Evolutionary conservation across 2,113 vertebrate genomes (phyloP).

Genomic region (Pterophyllum scalare): DNA sequence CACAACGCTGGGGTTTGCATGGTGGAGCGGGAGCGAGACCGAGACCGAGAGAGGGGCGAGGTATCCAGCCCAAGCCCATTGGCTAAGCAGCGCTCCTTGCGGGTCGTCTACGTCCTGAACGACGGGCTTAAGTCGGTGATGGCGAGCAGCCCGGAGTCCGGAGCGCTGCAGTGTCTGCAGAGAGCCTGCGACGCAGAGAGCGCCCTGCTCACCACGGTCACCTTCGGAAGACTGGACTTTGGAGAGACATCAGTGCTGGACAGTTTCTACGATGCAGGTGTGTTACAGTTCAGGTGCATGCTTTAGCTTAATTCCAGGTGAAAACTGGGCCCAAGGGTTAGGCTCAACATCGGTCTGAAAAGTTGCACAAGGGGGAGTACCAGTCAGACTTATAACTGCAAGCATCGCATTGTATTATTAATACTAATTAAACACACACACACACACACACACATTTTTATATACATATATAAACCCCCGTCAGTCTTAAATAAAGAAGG

Average conservation of each 20-base stretch:
- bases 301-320: not conserved
- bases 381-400: not conserved
- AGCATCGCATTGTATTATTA: not conserved
- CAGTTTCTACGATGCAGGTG: slow-evolving; percentile 94
- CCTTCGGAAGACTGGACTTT: slow-evolving; percentile 90
- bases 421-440: not conserved
- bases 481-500: too few species aligned
- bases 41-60: slow-evolving; percentile 63
- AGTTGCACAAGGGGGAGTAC: not conserved
- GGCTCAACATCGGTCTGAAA: not conserved
- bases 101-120: slow-evolving; percentile 87
- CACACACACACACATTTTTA: too few species aligned
- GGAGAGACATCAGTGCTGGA: slow-evolving; percentile 90
- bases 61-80: slow-evolving; percentile 68
- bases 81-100: slow-evolving; percentile 81
- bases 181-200: slow-evolving; percentile 89
- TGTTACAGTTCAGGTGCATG: not conserved
- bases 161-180: slow-evolving; percentile 87
- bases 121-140: slow-evolving; percentile 82
- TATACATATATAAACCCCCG: too few species aligned
- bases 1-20: slow-evolving; percentile 58
- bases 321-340: not conserved
- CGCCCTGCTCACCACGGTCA: slow-evolving; percentile 86
- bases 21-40: slow-evolving; percentile 32
- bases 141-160: slow-evolving; percentile 87